These are phyloP conservation scores for Cinclus cinclus DNA, from an alignment of 2,113 vertebrate species.

Conservation along the genomic window DNA sequence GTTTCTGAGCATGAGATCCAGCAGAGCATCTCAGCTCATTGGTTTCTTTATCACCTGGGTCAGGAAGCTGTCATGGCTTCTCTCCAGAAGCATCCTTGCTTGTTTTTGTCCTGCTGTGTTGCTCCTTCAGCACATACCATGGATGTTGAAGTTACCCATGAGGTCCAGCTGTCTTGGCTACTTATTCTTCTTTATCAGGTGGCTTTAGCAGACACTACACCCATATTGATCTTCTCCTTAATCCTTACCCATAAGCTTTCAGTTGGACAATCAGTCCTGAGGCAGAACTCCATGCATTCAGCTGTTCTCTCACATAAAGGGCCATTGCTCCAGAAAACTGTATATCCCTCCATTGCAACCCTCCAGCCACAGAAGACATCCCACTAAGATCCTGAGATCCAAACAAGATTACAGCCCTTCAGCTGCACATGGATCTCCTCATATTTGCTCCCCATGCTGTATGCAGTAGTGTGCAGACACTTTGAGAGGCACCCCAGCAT, in stretches of 20 bases:
- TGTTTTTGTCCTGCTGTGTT: not conserved
- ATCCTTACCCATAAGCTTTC: not conserved
- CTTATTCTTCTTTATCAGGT: not conserved
- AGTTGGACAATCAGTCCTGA: rapidly evolving
- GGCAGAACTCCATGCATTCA: not conserved
- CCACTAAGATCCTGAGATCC: not conserved
- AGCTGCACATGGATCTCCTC: not conserved
- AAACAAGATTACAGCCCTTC: not conserved
- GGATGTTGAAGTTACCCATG: not conserved
- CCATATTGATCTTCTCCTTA: not conserved
- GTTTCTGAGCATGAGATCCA: not conserved
- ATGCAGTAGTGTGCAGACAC: not conserved
- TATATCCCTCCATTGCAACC: not conserved
- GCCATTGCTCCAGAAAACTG: not conserved
- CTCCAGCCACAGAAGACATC: not conserved
- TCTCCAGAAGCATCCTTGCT: not conserved
- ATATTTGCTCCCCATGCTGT: not conserved
- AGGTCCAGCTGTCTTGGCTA: not conserved
- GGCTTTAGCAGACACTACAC: not conserved
- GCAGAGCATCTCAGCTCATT: not conserved
- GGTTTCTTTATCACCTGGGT: not conserved
- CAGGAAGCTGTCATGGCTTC: not conserved
- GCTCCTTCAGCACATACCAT: not conserved
- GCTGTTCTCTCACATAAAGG: not conserved
- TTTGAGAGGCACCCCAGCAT: not conserved